phyloP scores from a whole-genome alignment of 2,888 invertebrate genomes.

The Prostheceraeus crozeri region DNA sequence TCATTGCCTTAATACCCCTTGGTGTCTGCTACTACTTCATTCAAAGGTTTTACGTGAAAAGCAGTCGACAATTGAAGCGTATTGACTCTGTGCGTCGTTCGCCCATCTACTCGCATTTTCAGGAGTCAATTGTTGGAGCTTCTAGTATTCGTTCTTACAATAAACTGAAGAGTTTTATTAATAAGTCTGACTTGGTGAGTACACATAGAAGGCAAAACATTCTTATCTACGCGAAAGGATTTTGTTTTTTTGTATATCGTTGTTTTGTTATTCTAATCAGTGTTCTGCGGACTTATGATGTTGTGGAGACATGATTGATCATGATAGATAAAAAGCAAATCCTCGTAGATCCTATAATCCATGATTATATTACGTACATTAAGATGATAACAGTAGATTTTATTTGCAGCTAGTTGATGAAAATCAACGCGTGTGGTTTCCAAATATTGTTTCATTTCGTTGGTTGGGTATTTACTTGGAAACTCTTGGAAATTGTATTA shows the following conservation, averaged over 20 bases:
- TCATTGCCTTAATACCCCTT: constrained; percentile 36
- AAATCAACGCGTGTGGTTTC: constrained; percentile 85
- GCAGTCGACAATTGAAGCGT: constrained; percentile 84
- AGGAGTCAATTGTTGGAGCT: constrained; percentile 74
- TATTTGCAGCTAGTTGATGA: constrained; percentile 83
- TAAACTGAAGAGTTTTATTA: constrained; percentile 72
- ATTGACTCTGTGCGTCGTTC: constrained; percentile 85
- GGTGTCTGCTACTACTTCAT: constrained; percentile 44
- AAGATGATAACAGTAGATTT: too few relatives aligned
- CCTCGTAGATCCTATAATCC: too few relatives aligned
- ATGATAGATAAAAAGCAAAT: too few relatives aligned
- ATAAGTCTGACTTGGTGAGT: constrained; percentile 65
- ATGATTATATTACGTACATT: too few relatives aligned
- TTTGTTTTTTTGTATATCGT: too few relatives aligned
- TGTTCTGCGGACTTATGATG: too few relatives aligned
- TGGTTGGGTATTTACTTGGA: constrained; percentile 37
- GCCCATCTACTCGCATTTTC: constrained; percentile 91
- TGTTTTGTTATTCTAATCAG: too few relatives aligned
- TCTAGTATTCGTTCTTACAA: constrained; percentile 75
- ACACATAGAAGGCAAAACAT: too few relatives aligned
- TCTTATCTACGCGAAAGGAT: too few relatives aligned
- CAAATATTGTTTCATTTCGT: constrained; percentile 80
- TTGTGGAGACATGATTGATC: too few relatives aligned
- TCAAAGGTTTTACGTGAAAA: constrained; percentile 82
- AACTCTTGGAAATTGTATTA: constrained; percentile 34